Evolutionary conservation across 2,888 invertebrate species (phyloP), one percentile per base, ranked within the genome.

Genomic region (Fragum sueziense): DNA sequence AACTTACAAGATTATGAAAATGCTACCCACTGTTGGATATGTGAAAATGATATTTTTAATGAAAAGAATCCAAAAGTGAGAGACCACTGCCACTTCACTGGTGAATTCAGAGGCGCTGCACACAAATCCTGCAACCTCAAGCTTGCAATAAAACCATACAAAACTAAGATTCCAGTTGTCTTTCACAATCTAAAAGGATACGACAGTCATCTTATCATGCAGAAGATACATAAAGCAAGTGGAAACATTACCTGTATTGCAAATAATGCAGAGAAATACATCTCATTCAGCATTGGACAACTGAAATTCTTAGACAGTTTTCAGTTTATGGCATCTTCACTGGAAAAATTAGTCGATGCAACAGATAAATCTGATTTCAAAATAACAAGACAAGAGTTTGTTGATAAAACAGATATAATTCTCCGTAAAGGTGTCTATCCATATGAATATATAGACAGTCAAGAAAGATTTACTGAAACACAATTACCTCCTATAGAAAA

Each of bases 381-480:
- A 65, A n/a, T 65, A 65, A 65, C 65, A 37, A 37, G 31, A 29
- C 1, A 31, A 61, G 31, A 20, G 33, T 61, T 61, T 31, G 31
- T 29, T 51, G 4, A n/a, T 20, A 51, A 29, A 41, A 62, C 54
- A 25, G 65, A 73, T 69, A 72, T 27, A 17, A 33, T 17, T 20
- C 68, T n/a, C 14, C 57, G 69, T 25, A 77, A 77, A 74, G 73
- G 67, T 54, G 67, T 74, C 57, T 74, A 76, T 52, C 77, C 76
- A 57, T 77, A 72, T 68, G 76, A 77, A 72, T 68, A 77, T 67
- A 72, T 77, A 20, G 61, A 72, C 71, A 59, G 37, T 27, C 47
- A 33, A 20, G 52, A 62, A 52, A 65, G 57, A 68, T 71, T 72
- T 51, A 25, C 76, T 47, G 87, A 88, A 76, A 84, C 79, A 37